These are phyloP conservation scores for Akabosia matsudoensis DNA, from an alignment of 1,140 invertebrate species.

Conservation along the genomic window DNA sequence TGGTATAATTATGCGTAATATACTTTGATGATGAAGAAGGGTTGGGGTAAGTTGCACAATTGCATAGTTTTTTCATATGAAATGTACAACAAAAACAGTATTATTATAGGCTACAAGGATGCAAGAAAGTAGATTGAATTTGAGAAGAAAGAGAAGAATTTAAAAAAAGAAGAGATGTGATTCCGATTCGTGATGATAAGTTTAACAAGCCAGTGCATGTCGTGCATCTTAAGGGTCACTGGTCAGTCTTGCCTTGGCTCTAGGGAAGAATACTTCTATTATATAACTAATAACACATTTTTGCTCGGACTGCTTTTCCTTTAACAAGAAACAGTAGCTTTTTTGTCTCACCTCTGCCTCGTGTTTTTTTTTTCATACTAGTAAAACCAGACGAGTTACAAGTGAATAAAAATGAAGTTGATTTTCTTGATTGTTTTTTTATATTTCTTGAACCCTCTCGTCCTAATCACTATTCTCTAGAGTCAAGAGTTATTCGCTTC, in stretches of 20 bases:
- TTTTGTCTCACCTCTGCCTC: background rate
- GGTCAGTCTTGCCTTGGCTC: conserved; percentile 5
- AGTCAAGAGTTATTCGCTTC: no score
- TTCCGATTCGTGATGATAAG: background rate
- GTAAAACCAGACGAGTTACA: background rate
- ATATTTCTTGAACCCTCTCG: background rate
- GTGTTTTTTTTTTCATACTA: background rate
- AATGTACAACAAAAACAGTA: no score
- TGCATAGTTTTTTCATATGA: no score
- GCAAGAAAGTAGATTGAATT: no score
- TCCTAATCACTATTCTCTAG: background rate
- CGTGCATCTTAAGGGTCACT: conserved; percentile 12
- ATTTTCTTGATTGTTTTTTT: conserved; percentile 19
- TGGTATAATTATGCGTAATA: background rate
- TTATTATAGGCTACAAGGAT: no score
- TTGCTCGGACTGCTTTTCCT: background rate
- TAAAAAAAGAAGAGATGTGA: no score
- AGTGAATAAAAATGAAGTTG: background rate
- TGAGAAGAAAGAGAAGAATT: no score
- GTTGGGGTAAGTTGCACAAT: background rate
- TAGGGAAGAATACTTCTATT: background rate
- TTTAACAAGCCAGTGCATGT: background rate
- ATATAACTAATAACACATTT: background rate
- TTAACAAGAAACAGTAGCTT: background rate
- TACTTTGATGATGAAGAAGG: background rate